These are phyloP conservation scores for Sitobion miscanthi DNA, from an alignment of 1,140 invertebrate genomes.

Conservation along the genomic window DNA sequence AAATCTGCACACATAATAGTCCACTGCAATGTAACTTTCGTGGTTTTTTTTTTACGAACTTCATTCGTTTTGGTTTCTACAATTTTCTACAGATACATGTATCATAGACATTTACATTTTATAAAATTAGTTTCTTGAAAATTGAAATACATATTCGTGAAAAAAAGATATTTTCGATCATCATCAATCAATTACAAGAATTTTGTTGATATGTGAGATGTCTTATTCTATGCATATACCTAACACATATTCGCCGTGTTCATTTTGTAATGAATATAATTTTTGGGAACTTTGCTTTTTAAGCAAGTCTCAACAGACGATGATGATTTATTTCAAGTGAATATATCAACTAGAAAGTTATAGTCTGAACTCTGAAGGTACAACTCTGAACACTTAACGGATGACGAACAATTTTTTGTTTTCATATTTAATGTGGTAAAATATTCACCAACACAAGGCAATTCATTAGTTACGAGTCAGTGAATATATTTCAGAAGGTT, in stretches of 20 bases:
- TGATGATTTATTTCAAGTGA: not conserved
- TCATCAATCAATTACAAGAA: not conserved
- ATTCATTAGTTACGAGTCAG: not conserved
- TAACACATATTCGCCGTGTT: not conserved
- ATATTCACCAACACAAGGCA: not conserved
- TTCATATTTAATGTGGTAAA: not conserved
- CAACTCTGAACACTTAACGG: not conserved
- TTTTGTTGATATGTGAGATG: not conserved
- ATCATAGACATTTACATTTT: not conserved
- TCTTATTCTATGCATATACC: not conserved
- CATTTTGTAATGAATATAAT: not conserved
- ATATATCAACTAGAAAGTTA: not conserved
- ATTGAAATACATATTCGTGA: not conserved
- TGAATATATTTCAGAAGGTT: not conserved
- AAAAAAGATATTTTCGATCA: not conserved
- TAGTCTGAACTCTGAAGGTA: not conserved
- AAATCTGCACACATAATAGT: not conserved
- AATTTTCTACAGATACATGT: not conserved
- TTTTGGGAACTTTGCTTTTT: not conserved
- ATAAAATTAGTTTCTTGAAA: not conserved
- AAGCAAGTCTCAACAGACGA: not conserved
- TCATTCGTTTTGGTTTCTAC: not conserved
- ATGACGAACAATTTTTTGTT: not conserved
- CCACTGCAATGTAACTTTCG: not conserved
- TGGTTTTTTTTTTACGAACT: not conserved